These are phyloP conservation scores for Protobothrops mucrosquamatus DNA, from an alignment of 2,113 vertebrate species.

Conservation along the genomic window DNA sequence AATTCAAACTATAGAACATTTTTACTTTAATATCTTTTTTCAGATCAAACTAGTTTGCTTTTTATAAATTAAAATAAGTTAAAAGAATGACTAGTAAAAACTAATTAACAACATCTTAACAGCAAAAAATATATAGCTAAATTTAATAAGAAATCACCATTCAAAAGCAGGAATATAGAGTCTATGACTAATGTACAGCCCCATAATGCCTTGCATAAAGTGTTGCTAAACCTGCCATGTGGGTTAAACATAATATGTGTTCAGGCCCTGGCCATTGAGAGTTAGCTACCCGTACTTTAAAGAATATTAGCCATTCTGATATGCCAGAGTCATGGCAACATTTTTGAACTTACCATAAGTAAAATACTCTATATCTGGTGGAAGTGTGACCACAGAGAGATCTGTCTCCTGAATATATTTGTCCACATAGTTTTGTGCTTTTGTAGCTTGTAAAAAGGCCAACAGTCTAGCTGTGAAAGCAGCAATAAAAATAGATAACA, in stretches of 20 bases:
- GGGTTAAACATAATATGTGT: background rate
- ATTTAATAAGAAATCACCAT: background rate
- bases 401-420: constrained; percentile 76
- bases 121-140: background rate
- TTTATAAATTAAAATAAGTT: background rate
- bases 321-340: background rate
- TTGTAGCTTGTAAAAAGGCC: constrained; percentile 83
- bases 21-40: background rate
- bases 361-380: constrained; percentile 85
- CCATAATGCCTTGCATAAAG: background rate
- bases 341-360: constrained; percentile 77
- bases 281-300: background rate
- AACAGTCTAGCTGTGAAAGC: constrained; percentile 85
- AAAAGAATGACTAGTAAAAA: background rate
- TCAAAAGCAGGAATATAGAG: background rate
- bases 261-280: background rate
- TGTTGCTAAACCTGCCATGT: background rate
- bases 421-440: constrained; percentile 86
- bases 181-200: background rate
- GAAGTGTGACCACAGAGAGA: constrained; percentile 79
- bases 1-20: background rate
- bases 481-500: constrained; percentile 88
- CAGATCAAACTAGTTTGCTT: background rate
- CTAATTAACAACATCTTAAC: background rate
- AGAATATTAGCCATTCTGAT: background rate